phyloP scores from a whole-genome alignment of 2,113 vertebrate genomes.

The Regulus satrapa region DNA sequence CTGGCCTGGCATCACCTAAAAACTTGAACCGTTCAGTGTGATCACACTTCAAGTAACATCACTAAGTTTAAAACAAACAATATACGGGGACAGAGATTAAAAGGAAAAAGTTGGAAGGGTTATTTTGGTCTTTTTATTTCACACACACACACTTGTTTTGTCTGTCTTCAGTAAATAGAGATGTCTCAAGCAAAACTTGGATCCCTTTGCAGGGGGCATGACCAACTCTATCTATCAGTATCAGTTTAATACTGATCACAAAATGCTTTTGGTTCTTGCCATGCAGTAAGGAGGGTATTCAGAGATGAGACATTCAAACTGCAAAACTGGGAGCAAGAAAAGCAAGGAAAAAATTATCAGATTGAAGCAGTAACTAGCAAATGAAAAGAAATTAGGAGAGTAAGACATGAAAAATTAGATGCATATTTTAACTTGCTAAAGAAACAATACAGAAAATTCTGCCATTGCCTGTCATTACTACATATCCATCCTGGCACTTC shows the following conservation, averaged over 20 bases:
- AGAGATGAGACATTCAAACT: not conserved
- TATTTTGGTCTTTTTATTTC: not conserved
- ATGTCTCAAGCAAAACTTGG: not conserved
- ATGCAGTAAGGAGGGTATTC: not conserved
- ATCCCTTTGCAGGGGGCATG: not conserved
- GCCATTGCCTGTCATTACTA: not conserved
- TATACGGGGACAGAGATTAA: not conserved
- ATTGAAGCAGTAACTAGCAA: not conserved
- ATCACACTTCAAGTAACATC: not conserved
- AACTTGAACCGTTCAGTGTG: not conserved
- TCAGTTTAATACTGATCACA: not conserved
- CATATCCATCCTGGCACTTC: not conserved
- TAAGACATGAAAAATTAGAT: not conserved
- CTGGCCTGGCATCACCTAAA: not conserved
- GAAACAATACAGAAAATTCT: not conserved
- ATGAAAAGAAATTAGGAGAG: not conserved
- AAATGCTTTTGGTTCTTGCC: not conserved
- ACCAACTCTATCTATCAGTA: not conserved
- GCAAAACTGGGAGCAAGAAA: not conserved
- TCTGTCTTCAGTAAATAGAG: not conserved
- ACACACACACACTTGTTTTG: not conserved
- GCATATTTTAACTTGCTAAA: not conserved
- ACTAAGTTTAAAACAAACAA: not conserved
- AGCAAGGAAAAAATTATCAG: not conserved
- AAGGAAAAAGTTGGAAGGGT: rapidly evolving